Evolutionary conservation across 2,888 invertebrate species (phyloP).

Genomic region (Phaedon cochleariae): DNA sequence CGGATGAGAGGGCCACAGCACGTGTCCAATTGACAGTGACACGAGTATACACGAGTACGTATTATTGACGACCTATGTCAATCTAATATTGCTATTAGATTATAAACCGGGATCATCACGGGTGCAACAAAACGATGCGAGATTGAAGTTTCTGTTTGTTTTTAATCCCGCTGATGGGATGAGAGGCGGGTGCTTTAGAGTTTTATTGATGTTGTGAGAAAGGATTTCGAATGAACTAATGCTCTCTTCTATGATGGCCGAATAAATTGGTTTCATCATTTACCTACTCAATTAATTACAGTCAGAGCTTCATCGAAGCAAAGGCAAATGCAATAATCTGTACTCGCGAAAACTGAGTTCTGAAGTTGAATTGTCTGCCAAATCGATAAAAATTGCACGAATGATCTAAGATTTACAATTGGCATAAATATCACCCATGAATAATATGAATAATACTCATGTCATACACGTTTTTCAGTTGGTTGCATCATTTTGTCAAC

Average conservation of each 20-base stretch:
- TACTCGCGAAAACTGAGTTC: too few relatives aligned
- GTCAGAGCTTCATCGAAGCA: too few relatives aligned
- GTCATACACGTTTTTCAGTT: too few relatives aligned
- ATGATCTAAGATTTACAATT: too few relatives aligned
- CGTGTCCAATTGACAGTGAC: slow-evolving; percentile 52
- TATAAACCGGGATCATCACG: slow-evolving; percentile 49
- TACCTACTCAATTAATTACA: too few relatives aligned
- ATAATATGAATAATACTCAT: too few relatives aligned
- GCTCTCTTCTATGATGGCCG: neutral
- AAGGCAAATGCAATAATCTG: too few relatives aligned
- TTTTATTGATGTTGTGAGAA: slow-evolving; percentile 10
- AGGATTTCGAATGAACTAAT: neutral
- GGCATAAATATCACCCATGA: too few relatives aligned
- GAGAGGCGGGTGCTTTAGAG: neutral
- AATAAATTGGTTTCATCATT: too few relatives aligned
- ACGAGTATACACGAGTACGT: slow-evolving; percentile 49
- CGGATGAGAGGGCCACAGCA: slow-evolving; percentile 36
- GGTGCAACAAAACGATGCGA: slow-evolving; percentile 43
- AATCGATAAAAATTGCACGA: too few relatives aligned
- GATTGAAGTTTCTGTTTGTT: slow-evolving; percentile 25
- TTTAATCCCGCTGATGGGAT: slow-evolving; percentile 9
- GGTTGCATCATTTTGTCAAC: too few relatives aligned
- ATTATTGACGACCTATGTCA: slow-evolving; percentile 51
- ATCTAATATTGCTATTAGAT: slow-evolving; percentile 59
- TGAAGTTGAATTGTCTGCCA: too few relatives aligned